Base-by-base conservation (phyloP, 1,140 invertebrate species). In the Eriosoma lanigerum region DNA sequence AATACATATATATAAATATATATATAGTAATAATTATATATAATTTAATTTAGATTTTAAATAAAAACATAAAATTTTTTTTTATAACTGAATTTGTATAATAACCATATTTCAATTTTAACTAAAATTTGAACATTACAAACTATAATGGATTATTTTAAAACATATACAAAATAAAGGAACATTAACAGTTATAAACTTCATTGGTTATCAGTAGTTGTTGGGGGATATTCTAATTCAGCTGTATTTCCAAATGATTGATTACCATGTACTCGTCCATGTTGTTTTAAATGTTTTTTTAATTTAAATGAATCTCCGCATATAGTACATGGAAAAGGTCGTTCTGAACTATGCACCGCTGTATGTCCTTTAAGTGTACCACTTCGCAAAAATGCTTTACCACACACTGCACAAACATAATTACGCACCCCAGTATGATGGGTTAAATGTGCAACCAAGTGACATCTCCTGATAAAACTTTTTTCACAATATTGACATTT, bases 401-500 rank as follows among this genome's bases (percentile, higher is more conserved):
- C 86, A 82, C 89, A 90, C 32, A 84, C 81, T 9, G 86, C 84
- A 81, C 90, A 90, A 6, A 84, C 84, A 81, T 88, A 87, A 13
- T 86, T 85, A 82, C 87, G 81, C 70, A 89, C 87, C 2, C 89
- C 89, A 1, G 91, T 92, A 81, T 88, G 88, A 0, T 86, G 86
- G 3, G 87, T 84, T 81, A 85, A 84, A 81, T 89, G 88, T n/a
- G 88, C 87, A 0, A 87, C 87, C 29, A 89, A 83, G 0, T 86
- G 87, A 10, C 86, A 87, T 38, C 85, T 83, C 81, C 87, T 87
- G 5, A 86, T 87, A 81, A 89, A 90, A 56, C 84, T 84, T 81
- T 88, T 87, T 0, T 87, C 87, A 82, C 89, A 90, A 15, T 85
- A 84, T 0, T 87, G 87, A 84, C 91, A 92, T 58, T 88, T 87